A percentile compares a stretch with the other conserved stretches of the same genome.
These are phyloP conservation scores for Drosophila mojavensis DNA, from an alignment of 1,140 invertebrate species.

Conservation along the genomic window DNA sequence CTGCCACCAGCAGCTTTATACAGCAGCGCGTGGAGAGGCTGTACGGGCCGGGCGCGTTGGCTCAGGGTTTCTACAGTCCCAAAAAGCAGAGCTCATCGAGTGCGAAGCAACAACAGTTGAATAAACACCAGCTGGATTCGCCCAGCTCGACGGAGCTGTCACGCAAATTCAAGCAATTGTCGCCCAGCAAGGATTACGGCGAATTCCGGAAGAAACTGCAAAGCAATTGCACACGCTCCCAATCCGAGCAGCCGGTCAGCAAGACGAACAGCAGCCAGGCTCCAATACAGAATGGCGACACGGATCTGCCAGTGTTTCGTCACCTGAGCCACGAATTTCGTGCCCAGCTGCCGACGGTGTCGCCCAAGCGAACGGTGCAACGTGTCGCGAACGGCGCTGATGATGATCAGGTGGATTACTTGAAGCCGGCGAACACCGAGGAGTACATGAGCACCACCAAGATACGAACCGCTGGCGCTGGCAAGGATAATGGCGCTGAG, in stretches of 20 bases:
- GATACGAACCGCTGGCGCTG: not conserved
- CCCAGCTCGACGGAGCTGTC: slow-evolving; percentile 63
- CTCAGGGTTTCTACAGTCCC: slow-evolving; percentile 91
- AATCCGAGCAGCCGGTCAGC: slow-evolving; percentile 10
- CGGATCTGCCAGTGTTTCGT: slow-evolving; percentile 89
- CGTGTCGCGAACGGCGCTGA: slow-evolving; percentile 76
- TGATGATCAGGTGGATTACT: slow-evolving; percentile 63
- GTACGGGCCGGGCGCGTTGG: slow-evolving; percentile 93
- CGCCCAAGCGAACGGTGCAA: slow-evolving; percentile 84
- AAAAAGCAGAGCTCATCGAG: slow-evolving; percentile 81
- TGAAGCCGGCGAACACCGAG: slow-evolving; percentile 27
- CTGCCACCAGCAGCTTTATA: slow-evolving; percentile 88
- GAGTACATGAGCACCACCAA: slow-evolving; percentile 34
- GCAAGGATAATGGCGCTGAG: too few relatives aligned
- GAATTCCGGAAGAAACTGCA: slow-evolving; percentile 84
- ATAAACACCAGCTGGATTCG: slow-evolving; percentile 8
- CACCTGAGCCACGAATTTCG: slow-evolving; percentile 93
- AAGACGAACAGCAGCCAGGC: too few relatives aligned
- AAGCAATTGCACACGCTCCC: slow-evolving; percentile 74
- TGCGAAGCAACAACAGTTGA: slow-evolving; percentile 7
- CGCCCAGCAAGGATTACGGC: slow-evolving; percentile 81
- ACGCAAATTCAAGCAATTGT: slow-evolving; percentile 74
- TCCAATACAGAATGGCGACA: slow-evolving; percentile 32
- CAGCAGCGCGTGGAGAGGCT: slow-evolving; percentile 94
- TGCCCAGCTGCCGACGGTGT: slow-evolving; percentile 90